Evolutionary conservation across 2,797 vertebrate species (phyloP).

Genomic region (Sebastes ruberrimus): DNA sequence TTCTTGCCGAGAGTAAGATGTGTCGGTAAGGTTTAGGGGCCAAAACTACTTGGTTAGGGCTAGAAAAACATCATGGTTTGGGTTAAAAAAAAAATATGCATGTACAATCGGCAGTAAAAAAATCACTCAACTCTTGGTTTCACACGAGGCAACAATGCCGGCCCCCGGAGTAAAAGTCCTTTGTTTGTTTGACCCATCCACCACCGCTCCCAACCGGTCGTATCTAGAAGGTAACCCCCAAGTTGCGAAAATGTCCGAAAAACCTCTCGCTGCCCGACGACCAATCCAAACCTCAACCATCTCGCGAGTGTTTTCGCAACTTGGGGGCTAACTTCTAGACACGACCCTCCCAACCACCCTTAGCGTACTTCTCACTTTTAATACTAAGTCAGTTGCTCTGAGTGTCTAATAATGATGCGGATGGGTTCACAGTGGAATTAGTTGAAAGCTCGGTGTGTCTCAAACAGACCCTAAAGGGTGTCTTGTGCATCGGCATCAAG

Average conservation of each 20-base stretch:
- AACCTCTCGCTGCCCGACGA: not conserved
- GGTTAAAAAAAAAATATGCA: not conserved
- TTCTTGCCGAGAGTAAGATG: not conserved
- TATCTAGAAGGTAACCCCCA: not conserved
- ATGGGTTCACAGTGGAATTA: not conserved
- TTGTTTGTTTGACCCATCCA: not conserved
- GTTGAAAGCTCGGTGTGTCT: too few relatives aligned
- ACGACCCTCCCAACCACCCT: too few relatives aligned
- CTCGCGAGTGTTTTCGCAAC: not conserved
- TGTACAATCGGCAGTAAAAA: not conserved
- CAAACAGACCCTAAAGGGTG: not conserved
- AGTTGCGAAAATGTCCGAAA: not conserved
- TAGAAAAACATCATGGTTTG: not conserved
- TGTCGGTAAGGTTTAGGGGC: not conserved
- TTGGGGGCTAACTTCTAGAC: too few relatives aligned
- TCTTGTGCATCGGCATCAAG: not conserved
- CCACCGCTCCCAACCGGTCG: rapidly evolving
- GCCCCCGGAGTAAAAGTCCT: not conserved
- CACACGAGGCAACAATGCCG: rapidly evolving
- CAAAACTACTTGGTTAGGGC: not conserved
- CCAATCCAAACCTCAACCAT: not conserved
- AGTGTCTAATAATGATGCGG: not conserved
- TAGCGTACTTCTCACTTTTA: too few relatives aligned
- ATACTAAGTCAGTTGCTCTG: not conserved
- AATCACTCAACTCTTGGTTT: not conserved